Evolutionary conservation across 2,888 invertebrate species (phyloP).

Genomic region (Blastobasis adustella): DNA sequence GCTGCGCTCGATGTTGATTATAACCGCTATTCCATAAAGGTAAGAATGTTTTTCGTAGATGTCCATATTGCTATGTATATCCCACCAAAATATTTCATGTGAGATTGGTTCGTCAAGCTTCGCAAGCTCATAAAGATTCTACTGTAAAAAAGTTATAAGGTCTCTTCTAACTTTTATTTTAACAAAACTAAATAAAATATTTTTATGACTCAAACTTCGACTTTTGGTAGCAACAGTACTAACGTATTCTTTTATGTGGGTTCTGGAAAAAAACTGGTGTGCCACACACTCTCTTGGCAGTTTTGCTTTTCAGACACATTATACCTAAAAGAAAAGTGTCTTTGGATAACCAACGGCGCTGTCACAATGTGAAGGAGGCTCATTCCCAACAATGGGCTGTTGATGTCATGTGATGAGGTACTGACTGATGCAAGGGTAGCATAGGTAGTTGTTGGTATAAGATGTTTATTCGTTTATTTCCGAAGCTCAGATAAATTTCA

Average conservation of each 20-base stretch:
- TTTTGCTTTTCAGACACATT: no score
- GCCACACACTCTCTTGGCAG: no score
- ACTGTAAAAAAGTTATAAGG: background rate
- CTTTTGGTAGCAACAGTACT: background rate
- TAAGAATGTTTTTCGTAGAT: conserved; percentile 43
- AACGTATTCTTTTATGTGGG: no score
- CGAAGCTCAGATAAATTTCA: background rate
- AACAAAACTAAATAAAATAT: background rate
- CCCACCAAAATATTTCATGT: no score
- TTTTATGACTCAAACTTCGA: background rate
- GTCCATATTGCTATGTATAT: background rate
- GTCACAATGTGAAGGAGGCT: no score
- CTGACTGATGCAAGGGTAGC: no score
- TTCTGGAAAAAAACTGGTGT: no score
- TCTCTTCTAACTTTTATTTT: background rate
- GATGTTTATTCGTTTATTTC: background rate
- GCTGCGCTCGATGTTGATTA: conserved; percentile 76
- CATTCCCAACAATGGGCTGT: no score
- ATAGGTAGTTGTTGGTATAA: no score
- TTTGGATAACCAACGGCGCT: no score
- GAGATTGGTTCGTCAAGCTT: background rate
- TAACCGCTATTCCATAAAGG: conserved; percentile 75
- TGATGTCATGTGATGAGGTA: no score
- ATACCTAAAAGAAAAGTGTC: no score
- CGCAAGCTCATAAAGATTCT: background rate